These are phyloP conservation scores for Parascotia fuliginaria DNA, from an alignment of 2,888 invertebrate genomes.

Conservation along the genomic window DNA sequence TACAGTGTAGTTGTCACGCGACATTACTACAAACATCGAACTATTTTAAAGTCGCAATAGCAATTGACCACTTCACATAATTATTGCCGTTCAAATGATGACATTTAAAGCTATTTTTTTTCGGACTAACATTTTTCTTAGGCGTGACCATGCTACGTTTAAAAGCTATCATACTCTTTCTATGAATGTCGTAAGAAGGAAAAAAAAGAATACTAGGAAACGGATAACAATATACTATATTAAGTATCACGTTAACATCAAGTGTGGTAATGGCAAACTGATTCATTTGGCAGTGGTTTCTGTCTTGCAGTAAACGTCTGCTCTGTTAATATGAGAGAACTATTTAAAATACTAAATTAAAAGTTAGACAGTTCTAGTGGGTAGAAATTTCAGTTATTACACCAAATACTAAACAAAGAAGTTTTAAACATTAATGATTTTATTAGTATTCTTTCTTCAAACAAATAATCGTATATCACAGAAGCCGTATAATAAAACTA, in stretches of 20 bases:
- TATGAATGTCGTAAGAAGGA: too few relatives aligned
- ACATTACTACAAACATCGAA: constrained; percentile 29
- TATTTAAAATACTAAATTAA: too few relatives aligned
- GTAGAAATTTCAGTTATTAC: not conserved
- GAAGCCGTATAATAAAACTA: constrained; percentile 26
- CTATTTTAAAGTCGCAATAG: constrained; percentile 41
- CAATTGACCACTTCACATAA: constrained; percentile 30
- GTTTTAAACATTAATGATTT: not conserved
- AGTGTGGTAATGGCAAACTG: not conserved
- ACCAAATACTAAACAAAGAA: not conserved
- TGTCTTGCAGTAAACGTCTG: too few relatives aligned
- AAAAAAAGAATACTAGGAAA: too few relatives aligned
- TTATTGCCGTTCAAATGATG: constrained; percentile 19
- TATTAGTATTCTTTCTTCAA: constrained; percentile 3
- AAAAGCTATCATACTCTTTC: too few relatives aligned
- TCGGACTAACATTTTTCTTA: too few relatives aligned
- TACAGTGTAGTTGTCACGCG: constrained; percentile 18
- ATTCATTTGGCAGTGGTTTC: not conserved
- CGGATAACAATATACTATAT: too few relatives aligned
- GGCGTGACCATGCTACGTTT: too few relatives aligned
- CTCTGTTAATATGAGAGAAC: not conserved
- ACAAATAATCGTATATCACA: constrained; percentile 17
- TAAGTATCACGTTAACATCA: too few relatives aligned
- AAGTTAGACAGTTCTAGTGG: too few relatives aligned
- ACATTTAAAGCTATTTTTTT: too few relatives aligned